Base-by-base conservation (phyloP, 2,888 invertebrate species). In the Mythimna albipuncta region DNA sequence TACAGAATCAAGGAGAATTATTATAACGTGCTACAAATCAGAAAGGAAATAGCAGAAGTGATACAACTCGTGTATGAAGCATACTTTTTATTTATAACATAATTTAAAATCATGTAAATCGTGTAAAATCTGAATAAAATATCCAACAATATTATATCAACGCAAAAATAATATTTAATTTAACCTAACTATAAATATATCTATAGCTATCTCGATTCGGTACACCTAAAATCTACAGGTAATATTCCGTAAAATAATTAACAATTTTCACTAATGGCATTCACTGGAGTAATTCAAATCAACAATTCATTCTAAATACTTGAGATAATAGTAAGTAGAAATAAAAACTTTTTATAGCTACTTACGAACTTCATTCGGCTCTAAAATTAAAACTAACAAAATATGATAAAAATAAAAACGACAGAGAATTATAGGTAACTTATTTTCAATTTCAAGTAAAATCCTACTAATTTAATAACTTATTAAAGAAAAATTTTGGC, bases 61-160 rank as follows among this genome's bases (percentile, higher is more conserved):
- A 72, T 69, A 75, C 55, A 75, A 76, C 75, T 68, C 72, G 72
- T 79, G 71, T 89, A 87, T 79, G 89, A 95, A 95, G 95, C 94
- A 93, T 90, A 91, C 90, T 93, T 95, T 77, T 95, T 94, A 93
- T 94, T 95, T 89, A 89, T 94, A 95, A 95, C 95, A 92, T 95
- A 93, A 92, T 91, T 93, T 91, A 94, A 93, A 93, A 93, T 85
- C 79, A 86, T 94, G 94, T 95, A 96, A 94, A 95, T 94, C 91
- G 94, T 95, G 94, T 95, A 95, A 95, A 95, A 93, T 93, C 93
- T 93, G 93, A 94, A 94, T 94, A 94, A 94, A 94, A 93, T 93
- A 92, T 93, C 91, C 90, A 95, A 95, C 95, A 95, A 92, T 91
- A 90, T 90, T 85, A 87, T 86, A 84, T 87, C 89, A 93, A 92